These are phyloP conservation scores for Coreoperca whiteheadi DNA, from an alignment of 2,113 vertebrate genomes.

Conservation along the genomic window DNA sequence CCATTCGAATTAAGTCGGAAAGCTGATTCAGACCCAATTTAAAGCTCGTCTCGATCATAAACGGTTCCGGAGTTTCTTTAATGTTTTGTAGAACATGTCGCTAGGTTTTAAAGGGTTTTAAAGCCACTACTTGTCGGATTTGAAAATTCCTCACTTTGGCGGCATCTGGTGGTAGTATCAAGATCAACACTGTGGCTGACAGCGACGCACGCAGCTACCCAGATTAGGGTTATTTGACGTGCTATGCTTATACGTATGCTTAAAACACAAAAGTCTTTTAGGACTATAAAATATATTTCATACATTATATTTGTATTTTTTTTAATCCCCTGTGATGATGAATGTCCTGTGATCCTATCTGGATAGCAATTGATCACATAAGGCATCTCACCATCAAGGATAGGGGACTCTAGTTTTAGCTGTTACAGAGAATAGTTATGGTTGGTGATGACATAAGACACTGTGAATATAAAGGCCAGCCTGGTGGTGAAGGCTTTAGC, in stretches of 20 bases:
- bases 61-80: no score
- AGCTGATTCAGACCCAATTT: no score
- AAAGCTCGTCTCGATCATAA: no score
- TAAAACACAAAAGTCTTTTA: neutral
- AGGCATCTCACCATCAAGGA: neutral
- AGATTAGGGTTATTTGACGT: neutral
- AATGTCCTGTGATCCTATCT: neutral
- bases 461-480: neutral
- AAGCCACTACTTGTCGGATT: neutral
- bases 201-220: neutral
- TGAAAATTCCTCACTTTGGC: neutral
- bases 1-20: no score
- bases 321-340: neutral
- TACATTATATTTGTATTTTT: neutral
- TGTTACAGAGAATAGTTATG: neutral
- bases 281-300: neutral
- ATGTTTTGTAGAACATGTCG: no score
- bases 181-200: neutral
- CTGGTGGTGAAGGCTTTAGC: slow-evolving; percentile 16
- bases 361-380: neutral
- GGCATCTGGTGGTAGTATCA: neutral
- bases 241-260: no score
- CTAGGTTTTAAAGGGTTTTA: no score
- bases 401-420: neutral
- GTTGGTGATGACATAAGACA: neutral